Evolutionary conservation across 2,888 invertebrate species (phyloP).

Genomic region (Polydrusus tereticollis): DNA sequence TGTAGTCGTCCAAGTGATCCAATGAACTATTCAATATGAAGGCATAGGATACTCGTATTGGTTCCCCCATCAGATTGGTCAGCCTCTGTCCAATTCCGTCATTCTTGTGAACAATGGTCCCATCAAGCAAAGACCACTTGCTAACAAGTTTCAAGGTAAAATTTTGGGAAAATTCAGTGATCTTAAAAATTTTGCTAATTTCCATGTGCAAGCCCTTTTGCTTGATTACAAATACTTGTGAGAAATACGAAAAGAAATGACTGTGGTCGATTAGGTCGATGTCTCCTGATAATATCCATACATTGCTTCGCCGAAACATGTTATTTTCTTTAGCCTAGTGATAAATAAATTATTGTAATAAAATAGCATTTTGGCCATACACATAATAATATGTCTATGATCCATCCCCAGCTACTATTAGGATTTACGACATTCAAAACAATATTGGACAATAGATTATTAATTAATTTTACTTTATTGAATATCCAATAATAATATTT

Average conservation of each 20-base stretch:
- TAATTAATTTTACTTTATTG: no score
- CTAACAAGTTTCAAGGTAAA: neutral
- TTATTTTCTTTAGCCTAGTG: slow-evolving; percentile 9
- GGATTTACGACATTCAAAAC: no score
- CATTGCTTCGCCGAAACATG: neutral
- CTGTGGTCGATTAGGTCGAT: neutral
- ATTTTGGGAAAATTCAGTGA: slow-evolving; percentile 2
- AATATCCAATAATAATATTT: no score
- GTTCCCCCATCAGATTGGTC: slow-evolving; percentile 13
- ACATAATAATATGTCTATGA: no score
- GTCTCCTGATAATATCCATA: slow-evolving; percentile 1
- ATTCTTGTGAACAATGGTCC: neutral
- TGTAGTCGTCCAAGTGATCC: slow-evolving; percentile 2
- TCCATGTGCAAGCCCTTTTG: neutral
- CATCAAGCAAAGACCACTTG: neutral
- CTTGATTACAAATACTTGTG: neutral
- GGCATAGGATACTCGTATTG: slow-evolving; percentile 31
- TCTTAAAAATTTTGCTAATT: slow-evolving; percentile 6
- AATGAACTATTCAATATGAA: slow-evolving; percentile 1
- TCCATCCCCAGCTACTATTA: no score
- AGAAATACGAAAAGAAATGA: neutral
- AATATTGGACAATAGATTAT: no score
- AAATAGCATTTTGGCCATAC: neutral
- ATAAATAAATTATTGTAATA: neutral
- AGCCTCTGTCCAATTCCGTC: neutral